Conservation (phyloP, 2,888 invertebrate species). For the Drosophila nr. medialis region DNA sequence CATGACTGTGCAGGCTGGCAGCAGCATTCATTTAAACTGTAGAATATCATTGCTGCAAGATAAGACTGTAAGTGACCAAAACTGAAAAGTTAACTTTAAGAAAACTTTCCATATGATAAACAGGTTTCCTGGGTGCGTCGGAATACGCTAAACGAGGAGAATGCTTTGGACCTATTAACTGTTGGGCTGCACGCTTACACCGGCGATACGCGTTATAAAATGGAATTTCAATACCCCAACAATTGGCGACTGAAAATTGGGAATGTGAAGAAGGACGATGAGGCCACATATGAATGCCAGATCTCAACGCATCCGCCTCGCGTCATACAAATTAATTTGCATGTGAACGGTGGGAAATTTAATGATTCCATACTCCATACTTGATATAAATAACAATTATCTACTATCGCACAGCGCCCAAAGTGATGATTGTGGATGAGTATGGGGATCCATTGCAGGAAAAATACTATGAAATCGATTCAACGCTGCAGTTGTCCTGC, state of each 20-base stretch:
- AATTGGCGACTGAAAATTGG: constrained; percentile 87
- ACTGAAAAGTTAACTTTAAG: background rate
- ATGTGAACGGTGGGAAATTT: constrained; percentile 84
- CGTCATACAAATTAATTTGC: constrained; percentile 85
- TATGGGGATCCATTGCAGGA: constrained; percentile 86
- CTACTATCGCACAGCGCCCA: constrained; percentile 84
- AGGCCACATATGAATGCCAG: constrained; percentile 86
- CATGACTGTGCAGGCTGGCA: constrained; percentile 90
- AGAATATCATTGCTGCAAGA: constrained; percentile 90
- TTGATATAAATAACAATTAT: background rate
- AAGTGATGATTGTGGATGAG: constrained; percentile 86
- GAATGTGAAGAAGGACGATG: constrained; percentile 85
- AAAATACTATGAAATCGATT: constrained; percentile 86
- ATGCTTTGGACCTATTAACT: constrained; percentile 88
- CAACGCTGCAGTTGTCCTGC: constrained; percentile 86
- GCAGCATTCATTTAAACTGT: constrained; percentile 90
- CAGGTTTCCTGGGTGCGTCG: constrained; percentile 90
- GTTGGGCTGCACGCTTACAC: constrained; percentile 89
- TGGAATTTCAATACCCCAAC: constrained; percentile 86
- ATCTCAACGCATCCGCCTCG: constrained; percentile 86
- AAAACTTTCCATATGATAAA: constrained; percentile 1
- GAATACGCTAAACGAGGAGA: constrained; percentile 86
- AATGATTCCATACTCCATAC: background rate
- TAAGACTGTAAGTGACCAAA: constrained; percentile 88
- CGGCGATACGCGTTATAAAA: constrained; percentile 87